Conservation (phyloP, 2,113 vertebrate genomes). For the Trachemys scripta region DNA sequence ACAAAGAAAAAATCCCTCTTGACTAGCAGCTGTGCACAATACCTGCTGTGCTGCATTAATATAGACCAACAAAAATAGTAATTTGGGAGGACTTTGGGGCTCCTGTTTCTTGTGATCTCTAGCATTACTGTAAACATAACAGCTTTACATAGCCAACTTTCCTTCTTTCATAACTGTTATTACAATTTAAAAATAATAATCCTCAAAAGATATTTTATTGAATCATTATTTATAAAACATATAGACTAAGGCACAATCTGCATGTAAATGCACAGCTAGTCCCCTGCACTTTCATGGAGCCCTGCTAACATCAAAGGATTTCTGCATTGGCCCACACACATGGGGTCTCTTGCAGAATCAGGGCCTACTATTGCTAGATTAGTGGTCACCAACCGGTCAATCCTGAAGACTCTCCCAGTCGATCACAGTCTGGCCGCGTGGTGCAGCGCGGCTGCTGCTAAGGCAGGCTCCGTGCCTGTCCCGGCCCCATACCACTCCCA, state of each 20-base stretch:
- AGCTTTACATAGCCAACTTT: background rate
- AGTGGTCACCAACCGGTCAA: too few species aligned
- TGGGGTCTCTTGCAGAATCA: background rate
- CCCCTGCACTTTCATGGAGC: background rate
- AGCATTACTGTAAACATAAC: background rate
- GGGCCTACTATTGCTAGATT: background rate
- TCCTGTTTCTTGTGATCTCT: constrained; percentile 17
- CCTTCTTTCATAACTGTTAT: background rate
- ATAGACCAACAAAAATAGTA: background rate
- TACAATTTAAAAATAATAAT: background rate
- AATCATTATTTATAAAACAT: background rate
- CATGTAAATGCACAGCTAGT: constrained; percentile 9
- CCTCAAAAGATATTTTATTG: background rate
- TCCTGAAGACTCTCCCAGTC: too few species aligned
- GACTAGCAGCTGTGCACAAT: background rate
- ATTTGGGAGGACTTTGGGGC: background rate
- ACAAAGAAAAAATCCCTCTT: background rate
- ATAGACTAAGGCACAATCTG: background rate
- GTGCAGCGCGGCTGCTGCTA: too few species aligned
- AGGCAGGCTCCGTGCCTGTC: too few species aligned
- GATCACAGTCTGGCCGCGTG: too few species aligned
- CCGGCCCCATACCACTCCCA: too few species aligned
- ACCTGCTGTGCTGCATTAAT: background rate
- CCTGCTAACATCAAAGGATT: background rate
- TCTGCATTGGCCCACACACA: background rate